Conservation (phyloP, 1,140 invertebrate genomes). For the Eueides isabella region DNA sequence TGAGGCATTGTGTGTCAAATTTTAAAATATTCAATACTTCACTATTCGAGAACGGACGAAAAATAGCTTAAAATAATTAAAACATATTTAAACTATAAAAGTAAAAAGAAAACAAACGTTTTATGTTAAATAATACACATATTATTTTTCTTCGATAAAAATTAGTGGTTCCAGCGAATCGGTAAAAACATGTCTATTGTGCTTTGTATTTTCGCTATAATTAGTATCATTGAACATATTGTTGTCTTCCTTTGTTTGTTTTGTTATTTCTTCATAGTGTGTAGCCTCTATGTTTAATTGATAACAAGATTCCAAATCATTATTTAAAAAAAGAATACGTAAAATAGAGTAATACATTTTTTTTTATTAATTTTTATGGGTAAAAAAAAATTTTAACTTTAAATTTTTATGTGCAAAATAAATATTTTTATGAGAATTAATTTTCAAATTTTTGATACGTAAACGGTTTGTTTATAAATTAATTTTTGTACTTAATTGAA, state of each 20-base stretch:
- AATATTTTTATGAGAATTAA: too few species aligned
- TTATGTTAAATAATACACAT: neutral
- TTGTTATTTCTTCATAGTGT: neutral
- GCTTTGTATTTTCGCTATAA: slow-evolving; percentile 18
- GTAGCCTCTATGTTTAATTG: neutral
- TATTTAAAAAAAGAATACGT: too few species aligned
- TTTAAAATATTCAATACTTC: too few species aligned
- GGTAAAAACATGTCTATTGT: slow-evolving; percentile 25
- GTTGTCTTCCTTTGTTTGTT: slow-evolving; percentile 5
- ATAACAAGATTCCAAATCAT: neutral
- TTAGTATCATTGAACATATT: neutral
- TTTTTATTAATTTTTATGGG: too few species aligned
- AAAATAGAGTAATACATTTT: too few species aligned
- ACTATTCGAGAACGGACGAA: too few species aligned
- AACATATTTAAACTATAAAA: neutral
- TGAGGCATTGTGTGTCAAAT: too few species aligned
- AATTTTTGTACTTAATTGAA: too few species aligned
- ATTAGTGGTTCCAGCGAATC: slow-evolving; percentile 11
- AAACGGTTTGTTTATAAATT: too few species aligned
- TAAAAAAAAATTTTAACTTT: too few species aligned
- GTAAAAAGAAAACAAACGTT: neutral
- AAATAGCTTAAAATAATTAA: neutral
- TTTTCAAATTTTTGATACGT: too few species aligned
- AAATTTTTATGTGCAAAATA: too few species aligned
- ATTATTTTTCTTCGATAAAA: slow-evolving; percentile 8